Base-by-base conservation (phyloP, 2,888 invertebrate species). In the Lycaena phlaeas region DNA sequence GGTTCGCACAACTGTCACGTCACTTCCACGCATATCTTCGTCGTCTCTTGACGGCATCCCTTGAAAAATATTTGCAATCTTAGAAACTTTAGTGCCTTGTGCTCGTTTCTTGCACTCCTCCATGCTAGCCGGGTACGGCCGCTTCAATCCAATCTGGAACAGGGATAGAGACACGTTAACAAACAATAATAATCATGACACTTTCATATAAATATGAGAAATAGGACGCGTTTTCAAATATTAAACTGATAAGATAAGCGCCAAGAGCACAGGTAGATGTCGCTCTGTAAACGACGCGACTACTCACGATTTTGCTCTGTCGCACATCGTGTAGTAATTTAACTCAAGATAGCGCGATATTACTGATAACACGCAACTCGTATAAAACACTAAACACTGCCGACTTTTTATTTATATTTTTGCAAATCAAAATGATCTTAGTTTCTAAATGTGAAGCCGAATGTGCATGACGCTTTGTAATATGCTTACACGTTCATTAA, bases 41-140 rank as follows among this genome's bases (percentile, higher is more conserved):
- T 74, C 87, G 70, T 74, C 87, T 52, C 73, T 78, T 38, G 85
- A 88, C 53, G 89, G 88, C 85, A 89, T 90, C 52, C 89, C 90
- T 85, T 95, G 94, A 76, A 95, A 95, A 68, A 94, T 92, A 75
- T 94, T 94, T 45, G 95, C 95, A 54, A 95, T 95, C 85, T 95
- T 94, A 50, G 94, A 94, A 62, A 95, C 95, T 86, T 95, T 95
- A 57, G 91, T 89, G 74, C 93, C 93, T 68, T 88, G 87, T 55
- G 85, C 65, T 56, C 87, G 79, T 61, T 87, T 88, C 71, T 87
- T 88, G 56, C 90, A 87, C 68, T 90, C 90, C 79, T 90, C 88
- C 87, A 90, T 86, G 63, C 86, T 87, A 86, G 84, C 63, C 77
- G 68, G 74, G 64, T 72, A 68, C 57, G 69, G 75, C 84, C 77